Percentiles rank a stretch among this genome's conserved stretches.
Evolutionary conservation across 2,888 invertebrate species (phyloP).

Genomic region (Stenodera caucasica): DNA sequence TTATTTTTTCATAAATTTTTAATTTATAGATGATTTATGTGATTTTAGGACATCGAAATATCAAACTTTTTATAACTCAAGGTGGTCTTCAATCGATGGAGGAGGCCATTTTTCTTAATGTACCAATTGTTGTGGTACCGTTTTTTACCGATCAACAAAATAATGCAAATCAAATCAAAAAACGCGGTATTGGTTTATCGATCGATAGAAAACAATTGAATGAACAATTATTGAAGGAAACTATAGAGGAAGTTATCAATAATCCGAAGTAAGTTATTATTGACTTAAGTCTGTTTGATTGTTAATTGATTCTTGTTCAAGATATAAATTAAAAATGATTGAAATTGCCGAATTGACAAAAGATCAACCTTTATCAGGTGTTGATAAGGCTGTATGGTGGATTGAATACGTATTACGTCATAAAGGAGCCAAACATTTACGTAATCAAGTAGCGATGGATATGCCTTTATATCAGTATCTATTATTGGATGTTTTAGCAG

Average conservation of each 20-base stretch:
- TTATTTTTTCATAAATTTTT: too few species aligned
- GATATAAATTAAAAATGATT: slow-evolving; percentile 31
- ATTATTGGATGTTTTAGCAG: slow-evolving; percentile 29
- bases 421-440: slow-evolving; percentile 33
- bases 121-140: slow-evolving; percentile 36
- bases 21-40: too few species aligned
- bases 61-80: slow-evolving; percentile 52
- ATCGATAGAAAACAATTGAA: slow-evolving; percentile 29
- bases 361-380: slow-evolving; percentile 31
- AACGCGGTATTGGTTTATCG: neutral
- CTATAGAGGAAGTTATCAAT: slow-evolving; percentile 29
- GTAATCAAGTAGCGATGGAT: slow-evolving; percentile 25
- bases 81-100: slow-evolving; percentile 39
- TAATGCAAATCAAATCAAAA: slow-evolving; percentile 31
- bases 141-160: slow-evolving; percentile 36
- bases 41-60: slow-evolving; percentile 52
- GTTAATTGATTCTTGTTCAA: slow-evolving; percentile 15
- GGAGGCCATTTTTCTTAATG: slow-evolving; percentile 29
- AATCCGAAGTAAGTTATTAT: slow-evolving; percentile 32
- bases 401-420: slow-evolving; percentile 37
- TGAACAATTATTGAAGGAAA: slow-evolving; percentile 23
- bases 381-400: slow-evolving; percentile 37
- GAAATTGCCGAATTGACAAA: slow-evolving; percentile 31
- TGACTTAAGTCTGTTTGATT: neutral
- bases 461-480: slow-evolving; percentile 35